Percentiles rank a stretch among this genome's conserved stretches.
Conservation (phyloP, 2,888 invertebrate genomes). For the Cordilura impudica region DNA sequence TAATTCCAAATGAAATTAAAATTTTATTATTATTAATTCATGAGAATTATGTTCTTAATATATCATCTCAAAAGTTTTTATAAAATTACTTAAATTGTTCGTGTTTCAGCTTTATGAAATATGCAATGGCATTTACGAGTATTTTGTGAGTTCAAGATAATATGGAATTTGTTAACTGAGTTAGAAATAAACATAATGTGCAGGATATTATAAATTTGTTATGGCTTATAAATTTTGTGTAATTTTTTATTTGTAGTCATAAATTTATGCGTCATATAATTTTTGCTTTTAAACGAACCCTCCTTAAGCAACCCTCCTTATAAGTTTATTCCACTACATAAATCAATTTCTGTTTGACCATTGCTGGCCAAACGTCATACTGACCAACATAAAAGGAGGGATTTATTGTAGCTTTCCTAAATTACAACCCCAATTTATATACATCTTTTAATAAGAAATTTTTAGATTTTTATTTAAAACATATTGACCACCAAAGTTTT, state of each 20-base stretch:
- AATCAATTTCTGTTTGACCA: constrained; percentile 60
- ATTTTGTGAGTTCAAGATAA: too few species aligned
- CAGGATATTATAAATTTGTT: not conserved
- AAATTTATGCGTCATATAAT: constrained; percentile 22
- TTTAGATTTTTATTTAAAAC: constrained; percentile 7
- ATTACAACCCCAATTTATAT: constrained; percentile 53
- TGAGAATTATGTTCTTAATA: too few species aligned
- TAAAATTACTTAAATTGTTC: too few species aligned
- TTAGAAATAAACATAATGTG: too few species aligned
- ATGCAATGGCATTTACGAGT: too few species aligned
- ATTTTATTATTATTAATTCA: too few species aligned
- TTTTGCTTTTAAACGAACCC: constrained; percentile 9
- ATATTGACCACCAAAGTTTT: constrained; percentile 4
- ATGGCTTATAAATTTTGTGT: not conserved
- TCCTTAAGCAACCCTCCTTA: constrained; percentile 44
- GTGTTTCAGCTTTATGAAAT: too few species aligned
- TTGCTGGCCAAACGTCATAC: constrained; percentile 33
- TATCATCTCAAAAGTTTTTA: too few species aligned
- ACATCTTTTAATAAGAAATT: constrained; percentile 12
- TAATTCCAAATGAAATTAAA: too few species aligned
- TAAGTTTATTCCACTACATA: constrained; percentile 58
- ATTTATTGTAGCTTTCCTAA: not conserved
- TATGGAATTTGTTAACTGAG: too few species aligned
- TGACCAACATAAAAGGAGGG: not conserved
- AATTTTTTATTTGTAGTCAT: constrained; percentile 13